These are phyloP conservation scores for Lepidocolaptes lacrymiger DNA, from an alignment of 2,797 vertebrate genomes.

Conservation along the genomic window DNA sequence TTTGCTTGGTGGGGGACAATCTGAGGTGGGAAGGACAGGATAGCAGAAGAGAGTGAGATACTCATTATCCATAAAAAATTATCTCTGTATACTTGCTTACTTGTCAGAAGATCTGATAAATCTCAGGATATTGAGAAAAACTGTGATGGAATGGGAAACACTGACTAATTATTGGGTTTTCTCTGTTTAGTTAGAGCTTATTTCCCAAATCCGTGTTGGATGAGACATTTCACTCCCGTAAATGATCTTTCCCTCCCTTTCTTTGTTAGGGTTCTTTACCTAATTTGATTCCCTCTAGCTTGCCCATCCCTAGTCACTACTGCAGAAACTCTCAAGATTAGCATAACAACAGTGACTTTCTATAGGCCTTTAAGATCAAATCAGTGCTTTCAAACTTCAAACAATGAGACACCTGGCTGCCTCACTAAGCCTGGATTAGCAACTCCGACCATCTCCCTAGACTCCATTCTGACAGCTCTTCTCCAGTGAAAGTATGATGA, in stretches of 20 bases:
- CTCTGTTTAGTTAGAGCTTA: not conserved
- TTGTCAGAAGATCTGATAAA: not conserved
- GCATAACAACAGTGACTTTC: not conserved
- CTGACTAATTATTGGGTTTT: not conserved
- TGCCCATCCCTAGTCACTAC: not conserved
- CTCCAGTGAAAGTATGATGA: not conserved
- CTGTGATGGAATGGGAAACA: not conserved
- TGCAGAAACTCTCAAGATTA: not conserved
- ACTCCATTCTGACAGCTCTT: not conserved
- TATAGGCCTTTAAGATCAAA: not conserved
- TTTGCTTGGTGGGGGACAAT: not conserved
- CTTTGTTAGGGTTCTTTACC: not conserved
- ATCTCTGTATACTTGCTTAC: not conserved
- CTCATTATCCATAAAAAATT: not conserved
- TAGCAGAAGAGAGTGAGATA: not conserved
- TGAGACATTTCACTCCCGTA: not conserved
- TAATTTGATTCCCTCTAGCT: not conserved
- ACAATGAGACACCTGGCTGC: not conserved
- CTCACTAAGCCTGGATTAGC: not conserved
- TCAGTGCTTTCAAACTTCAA: not conserved
- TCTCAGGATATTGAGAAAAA: not conserved
- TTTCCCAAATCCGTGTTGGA: not conserved
- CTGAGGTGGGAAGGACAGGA: not conserved
- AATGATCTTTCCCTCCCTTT: not conserved
- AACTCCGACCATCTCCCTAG: not conserved